Evolutionary conservation across 2,888 invertebrate species (phyloP), one percentile per base, ranked within the genome.

Genomic region (Sympetrum striolatum): DNA sequence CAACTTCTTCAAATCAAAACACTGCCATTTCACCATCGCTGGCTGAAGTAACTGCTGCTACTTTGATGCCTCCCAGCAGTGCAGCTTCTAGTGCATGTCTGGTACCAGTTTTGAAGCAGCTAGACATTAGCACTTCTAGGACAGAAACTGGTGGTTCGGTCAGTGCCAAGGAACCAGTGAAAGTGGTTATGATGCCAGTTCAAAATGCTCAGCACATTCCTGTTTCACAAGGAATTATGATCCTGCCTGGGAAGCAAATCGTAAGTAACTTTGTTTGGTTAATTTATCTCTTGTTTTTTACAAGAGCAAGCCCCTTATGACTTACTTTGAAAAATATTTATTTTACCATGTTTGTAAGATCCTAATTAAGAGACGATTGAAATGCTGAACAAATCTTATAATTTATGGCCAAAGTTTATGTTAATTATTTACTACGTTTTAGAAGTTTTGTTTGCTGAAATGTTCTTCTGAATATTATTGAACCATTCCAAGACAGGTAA

Each of bases 121-220:
- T 86, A n/a, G 86, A 86, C 37, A 58, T 86, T 60, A 86, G n/a
- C 39, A 58, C 86, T 22, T n/a, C 86, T 2, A 37, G 58, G 15
- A 86, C 86, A 86, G 86, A 86, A 37, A 86, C 86, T 60, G 58
- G 58, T 58, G 82, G 58, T 58, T 37, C 22, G 22, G 60, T 60
- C 31, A 60, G 60, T n/a, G 35, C 60, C 10, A 86, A 86, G 37
- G 86, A 86, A n/a, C 60, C 86, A n/a, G 86, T 86, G 37, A 86
- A 86, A 86, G 86, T 86, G 48, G 60, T 86, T 37, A 86, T 86
- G 86, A 60, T 86, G 86, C 81, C 81, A 25, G 86, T 31, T 86
- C 86, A 58, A 35, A 58, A 86, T 86, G 35, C 86, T 86, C 81
- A 82, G 48, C 48, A 82, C 53, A 82, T 31, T 53, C 58, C 86